Percentiles rank a stretch among this genome's conserved stretches.
phyloP scores from a whole-genome alignment of 2,888 invertebrate genomes.

The Dryomyza anilis region DNA sequence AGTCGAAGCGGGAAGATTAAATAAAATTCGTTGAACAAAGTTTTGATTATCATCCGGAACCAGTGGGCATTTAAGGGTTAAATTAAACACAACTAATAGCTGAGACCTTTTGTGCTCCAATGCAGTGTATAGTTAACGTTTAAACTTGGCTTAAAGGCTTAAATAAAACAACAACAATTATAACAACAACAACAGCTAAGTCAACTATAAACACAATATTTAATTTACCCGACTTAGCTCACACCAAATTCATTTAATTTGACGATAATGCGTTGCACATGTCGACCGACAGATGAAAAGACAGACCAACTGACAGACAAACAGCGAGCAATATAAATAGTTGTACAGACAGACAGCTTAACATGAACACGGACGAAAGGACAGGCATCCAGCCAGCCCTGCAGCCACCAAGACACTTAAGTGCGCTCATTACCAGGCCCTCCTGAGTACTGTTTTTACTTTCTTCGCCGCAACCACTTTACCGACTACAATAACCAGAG shows the following conservation, averaged over 20 bases:
- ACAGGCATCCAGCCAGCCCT: neutral
- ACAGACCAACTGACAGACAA: neutral
- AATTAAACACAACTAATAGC: neutral
- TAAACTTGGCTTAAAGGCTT: too few relatives aligned
- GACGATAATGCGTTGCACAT: neutral
- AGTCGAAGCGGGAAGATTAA: too few relatives aligned
- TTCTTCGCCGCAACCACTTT: neutral
- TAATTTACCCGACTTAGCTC: conserved; percentile 1
- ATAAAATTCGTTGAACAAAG: too few relatives aligned
- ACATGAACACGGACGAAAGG: neutral
- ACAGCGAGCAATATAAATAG: too few relatives aligned
- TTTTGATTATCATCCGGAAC: too few relatives aligned
- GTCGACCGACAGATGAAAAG: neutral
- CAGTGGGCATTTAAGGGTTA: too few relatives aligned
- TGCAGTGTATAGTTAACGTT: too few relatives aligned
- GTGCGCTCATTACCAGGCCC: neutral
- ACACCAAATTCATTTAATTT: conserved; percentile 8
- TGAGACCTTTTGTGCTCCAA: too few relatives aligned
- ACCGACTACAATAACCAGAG: too few relatives aligned
- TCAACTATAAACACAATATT: conserved; percentile 1
- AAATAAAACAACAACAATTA: neutral
- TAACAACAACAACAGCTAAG: neutral
- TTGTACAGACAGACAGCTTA: neutral
- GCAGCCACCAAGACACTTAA: neutral
- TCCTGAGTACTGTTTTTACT: neutral